phyloP scores from a whole-genome alignment of 2,113 vertebrate genomes.

The Syngnathus scovelli region DNA sequence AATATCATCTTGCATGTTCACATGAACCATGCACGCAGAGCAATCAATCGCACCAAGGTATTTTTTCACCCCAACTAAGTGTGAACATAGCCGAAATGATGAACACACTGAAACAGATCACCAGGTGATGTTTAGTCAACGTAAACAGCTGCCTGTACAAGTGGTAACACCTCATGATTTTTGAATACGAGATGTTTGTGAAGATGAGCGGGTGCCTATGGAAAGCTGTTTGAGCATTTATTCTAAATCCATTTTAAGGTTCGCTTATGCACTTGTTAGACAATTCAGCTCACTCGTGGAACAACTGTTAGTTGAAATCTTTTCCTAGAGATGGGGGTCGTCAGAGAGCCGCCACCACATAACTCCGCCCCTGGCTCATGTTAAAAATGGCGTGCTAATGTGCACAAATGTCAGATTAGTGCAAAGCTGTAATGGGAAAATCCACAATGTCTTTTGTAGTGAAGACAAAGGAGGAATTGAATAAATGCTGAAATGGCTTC shows the following conservation, averaged over 20 bases:
- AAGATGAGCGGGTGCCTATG: background rate
- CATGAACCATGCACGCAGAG: no score
- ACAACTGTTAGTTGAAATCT: background rate
- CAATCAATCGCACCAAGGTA: background rate
- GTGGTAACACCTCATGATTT: constrained; percentile 22
- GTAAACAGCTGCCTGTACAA: constrained; percentile 64
- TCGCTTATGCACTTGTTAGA: background rate
- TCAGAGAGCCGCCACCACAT: no score
- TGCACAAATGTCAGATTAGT: no score
- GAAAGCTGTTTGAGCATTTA: background rate
- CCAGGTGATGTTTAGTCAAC: constrained; percentile 19
- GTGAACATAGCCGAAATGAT: constrained; percentile 4
- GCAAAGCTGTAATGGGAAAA: no score
- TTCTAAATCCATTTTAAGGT: background rate
- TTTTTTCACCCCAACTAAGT: background rate
- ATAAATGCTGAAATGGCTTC: background rate
- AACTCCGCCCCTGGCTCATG: no score
- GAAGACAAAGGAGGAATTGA: background rate
- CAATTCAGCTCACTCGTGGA: background rate
- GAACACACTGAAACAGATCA: constrained; percentile 28
- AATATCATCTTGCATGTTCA: background rate
- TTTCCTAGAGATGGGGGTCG: no score
- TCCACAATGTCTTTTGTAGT: background rate
- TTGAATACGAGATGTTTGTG: background rate
- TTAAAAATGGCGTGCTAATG: no score